Conservation (phyloP, 2,113 vertebrate species). For the Motacilla alba region DNA sequence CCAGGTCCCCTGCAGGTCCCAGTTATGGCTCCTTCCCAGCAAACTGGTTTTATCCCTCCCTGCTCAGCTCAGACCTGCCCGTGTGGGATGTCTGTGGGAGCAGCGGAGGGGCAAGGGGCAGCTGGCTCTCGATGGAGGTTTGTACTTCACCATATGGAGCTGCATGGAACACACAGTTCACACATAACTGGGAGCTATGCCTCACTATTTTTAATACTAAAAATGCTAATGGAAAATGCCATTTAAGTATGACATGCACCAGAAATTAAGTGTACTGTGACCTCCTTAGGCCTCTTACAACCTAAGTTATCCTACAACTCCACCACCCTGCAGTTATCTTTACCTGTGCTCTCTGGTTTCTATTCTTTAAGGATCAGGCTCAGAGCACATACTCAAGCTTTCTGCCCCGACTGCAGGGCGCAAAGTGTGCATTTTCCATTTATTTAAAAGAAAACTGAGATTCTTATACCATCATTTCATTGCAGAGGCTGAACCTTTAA, state of each 20-base stretch:
- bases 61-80: not conserved
- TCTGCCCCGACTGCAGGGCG: not conserved
- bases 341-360: not conserved
- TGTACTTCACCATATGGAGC: not conserved
- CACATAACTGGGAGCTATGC: not conserved
- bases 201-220: not conserved
- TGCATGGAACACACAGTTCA: not conserved
- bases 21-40: not conserved
- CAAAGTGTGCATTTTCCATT: not conserved
- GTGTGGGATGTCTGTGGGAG: not conserved
- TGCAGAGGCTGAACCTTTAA: not conserved
- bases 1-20: not conserved
- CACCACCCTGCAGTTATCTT: not conserved
- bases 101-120: accelerated
- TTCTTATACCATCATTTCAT: not conserved
- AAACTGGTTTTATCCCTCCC: not conserved
- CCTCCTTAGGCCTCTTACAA: not conserved
- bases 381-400: not conserved
- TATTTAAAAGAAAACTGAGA: slow-evolving; percentile 5
- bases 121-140: accelerated
- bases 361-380: not conserved
- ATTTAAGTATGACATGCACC: not conserved
- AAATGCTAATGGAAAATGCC: not conserved
- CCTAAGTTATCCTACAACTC: not conserved
- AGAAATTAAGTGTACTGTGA: not conserved